A percentile compares a stretch with the other conserved stretches of the same genome.
These are phyloP conservation scores for Psephotus haematonotus DNA, from an alignment of 2,113 vertebrate genomes.

Conservation along the genomic window DNA sequence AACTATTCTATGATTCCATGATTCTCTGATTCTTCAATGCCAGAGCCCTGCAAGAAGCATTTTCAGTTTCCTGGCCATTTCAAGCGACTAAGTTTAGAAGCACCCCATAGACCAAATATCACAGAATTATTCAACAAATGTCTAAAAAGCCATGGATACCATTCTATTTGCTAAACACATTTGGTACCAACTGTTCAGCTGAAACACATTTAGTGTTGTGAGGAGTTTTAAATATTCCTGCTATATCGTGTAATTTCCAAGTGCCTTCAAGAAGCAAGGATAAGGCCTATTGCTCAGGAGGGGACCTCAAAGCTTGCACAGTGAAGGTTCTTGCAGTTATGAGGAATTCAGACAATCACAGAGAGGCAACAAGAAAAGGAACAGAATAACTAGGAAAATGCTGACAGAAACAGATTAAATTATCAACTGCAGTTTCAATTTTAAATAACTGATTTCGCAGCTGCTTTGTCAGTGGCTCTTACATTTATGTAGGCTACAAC, in stretches of 20 bases:
- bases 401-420: neutral
- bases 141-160: neutral
- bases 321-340: neutral
- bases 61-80: neutral
- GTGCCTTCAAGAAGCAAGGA: neutral
- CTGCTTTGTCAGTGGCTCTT: neutral
- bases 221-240: neutral
- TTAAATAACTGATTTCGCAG: neutral
- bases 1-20: too few species aligned
- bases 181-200: neutral
- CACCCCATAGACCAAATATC: neutral
- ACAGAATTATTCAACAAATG: neutral
- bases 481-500: fast-evolving
- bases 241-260: neutral
- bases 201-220: neutral
- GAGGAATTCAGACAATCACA: neutral
- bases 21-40: neutral
- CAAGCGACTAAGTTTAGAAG: neutral
- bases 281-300: neutral
- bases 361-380: neutral
- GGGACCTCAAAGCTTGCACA: neutral
- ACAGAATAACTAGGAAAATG: neutral
- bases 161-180: neutral
- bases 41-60: neutral
- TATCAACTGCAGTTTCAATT: neutral